Percentiles rank a stretch among this genome's conserved stretches.
These are phyloP conservation scores for Cremastinae sp. DNA, from an alignment of 2,888 invertebrate genomes.

Conservation along the genomic window DNA sequence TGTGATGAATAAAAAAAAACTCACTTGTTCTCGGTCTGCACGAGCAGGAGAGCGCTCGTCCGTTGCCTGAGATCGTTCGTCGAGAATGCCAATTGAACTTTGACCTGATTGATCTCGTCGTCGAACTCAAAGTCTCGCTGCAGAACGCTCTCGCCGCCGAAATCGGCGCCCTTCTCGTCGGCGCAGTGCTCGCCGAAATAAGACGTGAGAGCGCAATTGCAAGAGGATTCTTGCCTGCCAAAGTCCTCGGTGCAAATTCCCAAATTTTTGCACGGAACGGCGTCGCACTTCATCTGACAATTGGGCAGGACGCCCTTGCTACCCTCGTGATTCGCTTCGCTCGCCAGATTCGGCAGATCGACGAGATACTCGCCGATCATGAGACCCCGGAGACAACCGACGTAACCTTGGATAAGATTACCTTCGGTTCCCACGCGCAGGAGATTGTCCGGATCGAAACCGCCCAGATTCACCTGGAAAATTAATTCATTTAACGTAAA, in stretches of 20 bases:
- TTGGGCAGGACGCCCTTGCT: slow-evolving; percentile 88
- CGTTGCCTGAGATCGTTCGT: slow-evolving; percentile 90
- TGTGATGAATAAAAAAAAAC: slow-evolving; percentile 59
- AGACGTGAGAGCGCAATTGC: slow-evolving; percentile 94
- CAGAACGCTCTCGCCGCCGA: slow-evolving; percentile 92
- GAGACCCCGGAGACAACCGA: slow-evolving; percentile 93
- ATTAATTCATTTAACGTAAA: no score
- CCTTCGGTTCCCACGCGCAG: slow-evolving; percentile 83
- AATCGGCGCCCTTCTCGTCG: slow-evolving; percentile 93
- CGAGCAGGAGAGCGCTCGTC: slow-evolving; percentile 88
- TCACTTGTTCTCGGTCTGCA: slow-evolving; percentile 92
- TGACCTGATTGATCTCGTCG: slow-evolving; percentile 88
- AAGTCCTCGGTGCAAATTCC: slow-evolving; percentile 95
- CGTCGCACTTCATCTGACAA: slow-evolving; percentile 94
- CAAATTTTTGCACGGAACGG: slow-evolving; percentile 92
- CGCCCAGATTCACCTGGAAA: slow-evolving; percentile 93
- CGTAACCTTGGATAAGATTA: slow-evolving; percentile 86
- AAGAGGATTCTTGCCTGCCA: slow-evolving; percentile 90
- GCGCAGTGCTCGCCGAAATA: slow-evolving; percentile 94
- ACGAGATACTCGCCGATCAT: slow-evolving; percentile 91
- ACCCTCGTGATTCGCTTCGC: slow-evolving; percentile 87
- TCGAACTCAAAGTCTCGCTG: slow-evolving; percentile 89
- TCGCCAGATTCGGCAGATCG: slow-evolving; percentile 88
- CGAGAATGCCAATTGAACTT: slow-evolving; percentile 93
- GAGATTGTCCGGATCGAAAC: slow-evolving; percentile 89